Evolutionary conservation across 2,797 vertebrate genomes (phyloP), one percentile per base, ranked within the genome.

Genomic region (Nothura maculosa): DNA sequence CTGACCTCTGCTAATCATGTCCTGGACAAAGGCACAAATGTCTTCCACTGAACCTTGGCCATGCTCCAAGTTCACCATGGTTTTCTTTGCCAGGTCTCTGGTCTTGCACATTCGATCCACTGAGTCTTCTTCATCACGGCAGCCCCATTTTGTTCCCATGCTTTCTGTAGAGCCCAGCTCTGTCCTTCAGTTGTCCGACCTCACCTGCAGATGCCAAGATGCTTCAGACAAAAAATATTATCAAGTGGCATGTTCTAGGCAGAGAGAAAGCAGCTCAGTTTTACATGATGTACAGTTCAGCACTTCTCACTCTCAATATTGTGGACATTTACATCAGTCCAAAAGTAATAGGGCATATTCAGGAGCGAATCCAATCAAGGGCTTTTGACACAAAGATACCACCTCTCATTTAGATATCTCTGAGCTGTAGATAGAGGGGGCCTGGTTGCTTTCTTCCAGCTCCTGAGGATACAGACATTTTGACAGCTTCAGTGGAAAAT

Each of bases 151-250:
- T 93, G 82, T 94, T 93, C 80, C 87, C 67, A 60, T 82, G 66
- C 62, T 92, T 96, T 93, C 91, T 93, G 92, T 61, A 79, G 89
- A 96, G 95, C 70, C 80, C 70, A 83, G 89, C 91, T 92, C 87
- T 94, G 92, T 81, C 96, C 96, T 96, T 96, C 94, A 95, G 87
- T 84, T 96, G 63, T 93, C 91, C 93, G 80, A 43, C 40, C 92
- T 93, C 93, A 77, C 52, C 77, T 67, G 70, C 0, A 1, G 63
- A 73, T 93, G 89, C 91, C 93, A 94, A 81, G 80, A 91, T 73
- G 16, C 77, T 93, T 96, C 91, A 94, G 55, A 93, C 34, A 93
- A 85, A 87, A 95, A 91, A 94, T 92, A 96, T 84, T 90, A 86
- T 64, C 77, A 66, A 81, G 76, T 78, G 61, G 47, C 80, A 79